phyloP scores from a whole-genome alignment of 2,797 vertebrate species.

The Pitangus sulphuratus region DNA sequence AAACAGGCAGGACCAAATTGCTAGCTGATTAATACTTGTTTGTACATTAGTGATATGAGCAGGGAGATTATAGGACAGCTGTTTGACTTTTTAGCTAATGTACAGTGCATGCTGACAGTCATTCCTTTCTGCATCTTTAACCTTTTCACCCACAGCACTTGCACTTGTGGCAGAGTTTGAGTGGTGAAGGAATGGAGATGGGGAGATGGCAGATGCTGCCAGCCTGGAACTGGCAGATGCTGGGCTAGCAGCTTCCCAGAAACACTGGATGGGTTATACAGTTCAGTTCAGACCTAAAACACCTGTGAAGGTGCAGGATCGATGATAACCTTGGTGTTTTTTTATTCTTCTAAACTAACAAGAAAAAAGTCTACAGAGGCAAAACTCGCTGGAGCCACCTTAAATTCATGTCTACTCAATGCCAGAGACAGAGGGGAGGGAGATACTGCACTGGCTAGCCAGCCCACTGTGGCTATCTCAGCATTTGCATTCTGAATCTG shows the following conservation, averaged over 20 bases:
- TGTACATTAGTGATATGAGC: background rate
- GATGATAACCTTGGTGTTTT: rapidly evolving
- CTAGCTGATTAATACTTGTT: constrained; percentile 5
- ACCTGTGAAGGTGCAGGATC: background rate
- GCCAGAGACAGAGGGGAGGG: background rate
- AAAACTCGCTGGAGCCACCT: background rate
- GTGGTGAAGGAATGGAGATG: constrained; percentile 15
- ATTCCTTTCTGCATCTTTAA: constrained; percentile 57
- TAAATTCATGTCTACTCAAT: background rate
- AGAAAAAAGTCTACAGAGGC: background rate
- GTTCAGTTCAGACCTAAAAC: background rate
- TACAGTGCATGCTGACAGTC: constrained; percentile 49
- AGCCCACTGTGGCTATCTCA: background rate
- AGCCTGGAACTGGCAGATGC: background rate
- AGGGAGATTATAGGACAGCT: constrained; percentile 24
- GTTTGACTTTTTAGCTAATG: constrained; percentile 21
- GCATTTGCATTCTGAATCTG: background rate
- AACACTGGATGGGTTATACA: background rate
- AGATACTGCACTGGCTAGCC: background rate
- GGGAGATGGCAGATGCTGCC: background rate
- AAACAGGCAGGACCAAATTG: background rate
- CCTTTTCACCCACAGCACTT: constrained; percentile 18
- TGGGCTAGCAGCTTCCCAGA: background rate
- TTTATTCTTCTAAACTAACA: background rate
- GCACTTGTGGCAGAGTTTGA: background rate